Conservation (phyloP, 2,888 invertebrate species). For the Euspilapteryx auroguttella region DNA sequence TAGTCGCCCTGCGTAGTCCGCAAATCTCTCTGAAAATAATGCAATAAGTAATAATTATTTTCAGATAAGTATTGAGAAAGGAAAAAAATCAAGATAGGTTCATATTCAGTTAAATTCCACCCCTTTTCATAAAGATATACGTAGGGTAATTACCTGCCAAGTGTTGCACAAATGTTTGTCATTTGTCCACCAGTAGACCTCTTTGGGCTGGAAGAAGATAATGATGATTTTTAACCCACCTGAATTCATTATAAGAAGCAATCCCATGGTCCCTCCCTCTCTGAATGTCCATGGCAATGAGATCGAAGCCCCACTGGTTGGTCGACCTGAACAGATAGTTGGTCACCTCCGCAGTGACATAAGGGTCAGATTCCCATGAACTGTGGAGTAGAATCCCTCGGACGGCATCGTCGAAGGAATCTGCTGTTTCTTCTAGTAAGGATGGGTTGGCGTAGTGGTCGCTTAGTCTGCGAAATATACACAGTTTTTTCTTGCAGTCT, state of each 20-base stretch:
- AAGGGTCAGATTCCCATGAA: constrained; percentile 58
- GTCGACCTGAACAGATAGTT: constrained; percentile 47
- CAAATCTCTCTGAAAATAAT: constrained; percentile 71
- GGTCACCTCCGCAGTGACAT: constrained; percentile 46
- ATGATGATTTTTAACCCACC: constrained; percentile 21
- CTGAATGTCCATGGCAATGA: constrained; percentile 67
- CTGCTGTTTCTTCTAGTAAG: constrained; percentile 44
- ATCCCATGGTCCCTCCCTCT: constrained; percentile 67
- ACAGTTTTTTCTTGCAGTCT: no score
- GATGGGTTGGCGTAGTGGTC: constrained; percentile 60
- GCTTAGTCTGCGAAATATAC: no score
- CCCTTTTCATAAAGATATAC: no score
- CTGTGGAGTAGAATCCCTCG: constrained; percentile 59
- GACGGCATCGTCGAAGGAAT: constrained; percentile 54
- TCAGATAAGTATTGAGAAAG: background rate
- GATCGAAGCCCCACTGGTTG: constrained; percentile 59
- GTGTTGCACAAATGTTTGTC: no score
- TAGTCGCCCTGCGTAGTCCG: constrained; percentile 67
- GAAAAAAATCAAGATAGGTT: no score
- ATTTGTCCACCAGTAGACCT: no score
- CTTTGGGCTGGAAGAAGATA: no score
- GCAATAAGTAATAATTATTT: background rate
- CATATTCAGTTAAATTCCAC: no score
- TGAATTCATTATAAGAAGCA: constrained; percentile 65
- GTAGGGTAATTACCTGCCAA: no score